A percentile compares a stretch with the other conserved stretches of the same genome.
Conservation (phyloP, 2,888 invertebrate species). For the Myopa tessellatipennis region DNA sequence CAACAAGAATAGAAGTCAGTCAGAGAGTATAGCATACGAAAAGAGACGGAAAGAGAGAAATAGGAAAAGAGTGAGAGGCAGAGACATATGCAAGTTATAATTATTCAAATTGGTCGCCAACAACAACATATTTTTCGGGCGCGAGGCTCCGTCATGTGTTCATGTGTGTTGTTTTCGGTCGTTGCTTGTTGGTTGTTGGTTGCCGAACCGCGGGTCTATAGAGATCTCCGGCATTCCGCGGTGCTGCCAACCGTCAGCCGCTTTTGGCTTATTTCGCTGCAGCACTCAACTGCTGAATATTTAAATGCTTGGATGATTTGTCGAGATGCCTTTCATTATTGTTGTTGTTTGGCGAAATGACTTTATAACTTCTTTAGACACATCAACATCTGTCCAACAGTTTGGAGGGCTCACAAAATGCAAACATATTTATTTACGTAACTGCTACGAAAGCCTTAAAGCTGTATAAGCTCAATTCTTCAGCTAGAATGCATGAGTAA, state of each 20-base stretch:
- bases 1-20: not conserved
- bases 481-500: too few relatives aligned
- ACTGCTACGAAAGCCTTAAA: too few relatives aligned
- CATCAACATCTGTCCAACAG: too few relatives aligned
- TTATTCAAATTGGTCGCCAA: slow-evolving; percentile 36
- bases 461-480: too few relatives aligned
- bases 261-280: not conserved
- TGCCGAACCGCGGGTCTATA: too few relatives aligned
- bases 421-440: too few relatives aligned
- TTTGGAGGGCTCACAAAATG: too few relatives aligned
- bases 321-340: not conserved
- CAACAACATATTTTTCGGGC: not conserved
- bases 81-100: slow-evolving; percentile 32
- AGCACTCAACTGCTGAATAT: not conserved
- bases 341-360: slow-evolving; percentile 43
- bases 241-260: not conserved
- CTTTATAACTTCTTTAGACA: slow-evolving; percentile 45
- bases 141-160: not conserved
- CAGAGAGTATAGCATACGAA: not conserved
- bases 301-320: slow-evolving; percentile 44
- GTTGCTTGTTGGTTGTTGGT: not conserved
- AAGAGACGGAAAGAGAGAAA: not conserved
- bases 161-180: not conserved
- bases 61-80: not conserved
- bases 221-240: not conserved